Base-by-base conservation (phyloP, 2,888 invertebrate species). In the Thymelicus lineola region DNA sequence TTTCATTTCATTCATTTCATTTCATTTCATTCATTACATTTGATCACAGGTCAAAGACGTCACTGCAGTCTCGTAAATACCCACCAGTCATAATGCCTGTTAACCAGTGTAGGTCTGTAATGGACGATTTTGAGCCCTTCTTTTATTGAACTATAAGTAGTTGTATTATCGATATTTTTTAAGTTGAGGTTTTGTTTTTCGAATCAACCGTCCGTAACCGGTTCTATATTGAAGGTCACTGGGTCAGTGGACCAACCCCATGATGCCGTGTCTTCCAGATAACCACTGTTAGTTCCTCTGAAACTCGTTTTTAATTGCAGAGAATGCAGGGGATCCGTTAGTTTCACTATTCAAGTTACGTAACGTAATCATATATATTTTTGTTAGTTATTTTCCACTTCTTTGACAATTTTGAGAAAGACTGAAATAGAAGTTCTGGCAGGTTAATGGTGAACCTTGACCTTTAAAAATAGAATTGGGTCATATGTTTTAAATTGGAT, bases 201-300 rank as follows among this genome's bases (percentile, higher is more conserved):
- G 75, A 75, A 73, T 63, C 62, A 68, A 46, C 57, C 60, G 63
- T 85, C 78, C 77, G 80, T 81, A 86, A 89, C 90, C 90, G 88
- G 91, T 91, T 81, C 79, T 69, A 58, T 76, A 74, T 78, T 83
- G 86, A 90, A 87, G 91, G 91, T 88, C 86, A 93, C 84, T 91
- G 81, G 90, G 92, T 90, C 85, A 91, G 85, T 86, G 83, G 87
- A 85, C 86, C 83, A 80, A 38, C 75, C 50, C 71, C 57, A 50
- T 55, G 63, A 20, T 63, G 59, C 48, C 9, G 28, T 20, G 17
- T 20, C 28, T 46, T 36, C 64, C 42, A n/a, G 64, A 65, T 28
- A 20, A 48, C 6, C 46, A 6, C 15, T 48, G 48, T 50, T 50
- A 17, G 17, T 9, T 50, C 15, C 48, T 50, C 15, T 50, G 7